These are phyloP conservation scores for Oncopodura yosiiana DNA, from an alignment of 1,140 invertebrate species.

Conservation along the genomic window DNA sequence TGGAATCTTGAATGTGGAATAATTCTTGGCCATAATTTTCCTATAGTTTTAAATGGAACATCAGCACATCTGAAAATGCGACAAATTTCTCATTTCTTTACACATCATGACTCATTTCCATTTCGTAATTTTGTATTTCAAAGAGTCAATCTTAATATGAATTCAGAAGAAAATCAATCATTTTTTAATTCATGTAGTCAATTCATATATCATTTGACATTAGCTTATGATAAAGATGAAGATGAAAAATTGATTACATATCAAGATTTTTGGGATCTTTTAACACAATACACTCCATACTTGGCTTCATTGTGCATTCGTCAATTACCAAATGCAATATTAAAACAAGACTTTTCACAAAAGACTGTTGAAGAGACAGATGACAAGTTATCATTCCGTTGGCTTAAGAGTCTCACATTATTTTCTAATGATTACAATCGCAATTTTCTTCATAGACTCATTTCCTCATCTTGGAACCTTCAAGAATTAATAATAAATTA, in stretches of 20 bases:
- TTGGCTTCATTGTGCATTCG: constrained; percentile 10
- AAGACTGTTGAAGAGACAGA: neutral
- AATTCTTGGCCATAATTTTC: neutral
- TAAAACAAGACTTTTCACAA: neutral
- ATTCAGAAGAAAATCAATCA: neutral
- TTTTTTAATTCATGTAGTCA: constrained; percentile 13
- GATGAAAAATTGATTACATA: neutral
- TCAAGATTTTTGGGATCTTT: constrained; percentile 16
- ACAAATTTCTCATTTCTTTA: constrained; percentile 7
- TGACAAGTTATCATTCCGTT: neutral
- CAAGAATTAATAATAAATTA: constrained; percentile 14
- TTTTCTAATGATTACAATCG: constrained; percentile 16
- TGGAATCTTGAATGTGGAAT: constrained; percentile 17
- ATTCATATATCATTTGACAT: constrained; percentile 5
- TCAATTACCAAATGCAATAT: constrained; percentile 10
- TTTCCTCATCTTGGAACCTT: neutral
- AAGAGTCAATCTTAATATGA: constrained; percentile 1
- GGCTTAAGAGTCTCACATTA: constrained; percentile 7
- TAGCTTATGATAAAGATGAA: constrained; percentile 16
- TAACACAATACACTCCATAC: constrained; percentile 18
- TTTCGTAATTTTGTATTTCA: constrained; percentile 19
- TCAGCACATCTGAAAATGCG: neutral
- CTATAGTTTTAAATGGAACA: neutral
- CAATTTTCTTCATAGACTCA: constrained; percentile 10
- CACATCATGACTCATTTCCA: constrained; percentile 6